Conservation (phyloP, 2,888 invertebrate genomes). For the Pandemis heparana region DNA sequence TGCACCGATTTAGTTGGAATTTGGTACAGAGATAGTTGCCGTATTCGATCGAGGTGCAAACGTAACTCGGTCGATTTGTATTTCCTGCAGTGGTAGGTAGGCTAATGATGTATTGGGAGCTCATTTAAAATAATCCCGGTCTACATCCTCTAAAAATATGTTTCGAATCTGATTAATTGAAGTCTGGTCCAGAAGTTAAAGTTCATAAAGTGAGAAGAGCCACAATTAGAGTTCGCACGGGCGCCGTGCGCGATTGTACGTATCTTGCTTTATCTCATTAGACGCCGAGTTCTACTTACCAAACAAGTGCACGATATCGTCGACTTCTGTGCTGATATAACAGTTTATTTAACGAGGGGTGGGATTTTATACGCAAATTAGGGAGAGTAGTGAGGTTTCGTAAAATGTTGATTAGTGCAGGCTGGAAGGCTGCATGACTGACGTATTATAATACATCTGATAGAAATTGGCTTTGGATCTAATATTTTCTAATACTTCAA, state of each 20-base stretch:
- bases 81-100: no score
- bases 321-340: background rate
- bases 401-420: background rate
- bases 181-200: background rate
- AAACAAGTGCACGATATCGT: background rate
- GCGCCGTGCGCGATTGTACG: conserved; percentile 36
- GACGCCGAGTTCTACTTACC: conserved; percentile 5
- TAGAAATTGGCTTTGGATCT: no score
- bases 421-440: no score
- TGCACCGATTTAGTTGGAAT: no score
- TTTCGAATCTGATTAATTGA: background rate
- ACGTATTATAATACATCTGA: no score
- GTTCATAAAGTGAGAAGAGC: conserved; percentile 20
- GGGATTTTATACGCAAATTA: background rate
- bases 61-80: no score
- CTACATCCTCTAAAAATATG: no score
- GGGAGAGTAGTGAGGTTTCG: background rate
- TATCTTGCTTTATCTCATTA: conserved; percentile 43
- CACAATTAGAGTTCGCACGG: conserved; percentile 35
- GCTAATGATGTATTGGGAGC: no score
- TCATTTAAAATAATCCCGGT: no score
- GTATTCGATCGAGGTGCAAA: no score
- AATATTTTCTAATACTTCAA: no score
- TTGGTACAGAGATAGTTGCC: no score
- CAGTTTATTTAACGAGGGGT: background rate